Base-by-base conservation (phyloP, 2,113 vertebrate genomes). In the Brachyistius frenatus region DNA sequence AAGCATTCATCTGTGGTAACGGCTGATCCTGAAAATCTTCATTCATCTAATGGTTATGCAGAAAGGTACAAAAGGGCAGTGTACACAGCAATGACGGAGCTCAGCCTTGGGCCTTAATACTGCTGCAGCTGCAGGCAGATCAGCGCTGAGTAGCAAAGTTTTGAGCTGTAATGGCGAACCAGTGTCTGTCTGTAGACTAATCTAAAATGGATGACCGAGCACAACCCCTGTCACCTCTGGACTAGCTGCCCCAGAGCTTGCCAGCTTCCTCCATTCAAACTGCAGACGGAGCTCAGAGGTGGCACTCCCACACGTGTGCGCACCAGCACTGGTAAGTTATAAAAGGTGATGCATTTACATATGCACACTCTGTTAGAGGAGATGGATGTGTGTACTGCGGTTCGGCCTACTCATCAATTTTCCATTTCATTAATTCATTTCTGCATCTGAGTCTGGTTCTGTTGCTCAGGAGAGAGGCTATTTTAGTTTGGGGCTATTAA, bases 161-260 rank as follows among this genome's bases (percentile, higher is more conserved):
- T 71, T 16, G 73, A 83, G 74, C 78, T 67, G 69, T 90, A 91
- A 91, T 91, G 90, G 89, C 75, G 61, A 71, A 78, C 76, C 35
- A 66, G 67, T 84, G 76, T 83, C 77, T 80, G 80, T 91, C 89
- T 89, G 81, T 83, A 84, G 88, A 84, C 88, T 89, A 81, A 89
- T 92, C 91, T 93, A 91, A 93, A 93, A 92, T 93, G 92, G 91
- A 93, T 88, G 88, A 90, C 88, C 75, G 84, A 90, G 87, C 89
- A 83, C 81, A 89, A 91, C 79, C 86, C 60, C 71, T 76, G 78
- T 80, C 89, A 92, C 89, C 88, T 87, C 86, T 92, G 50, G 66
- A 87, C 62, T 41, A 65, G 62, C 84, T 78, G 84, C 83, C 76
- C 69, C 30, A 76, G 78, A 85, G 88, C 68, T 79, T 84, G 88